Percentiles rank a stretch among this genome's conserved stretches.
Conservation (phyloP, 2,797 vertebrate species). For the Scolopax rusticola region DNA sequence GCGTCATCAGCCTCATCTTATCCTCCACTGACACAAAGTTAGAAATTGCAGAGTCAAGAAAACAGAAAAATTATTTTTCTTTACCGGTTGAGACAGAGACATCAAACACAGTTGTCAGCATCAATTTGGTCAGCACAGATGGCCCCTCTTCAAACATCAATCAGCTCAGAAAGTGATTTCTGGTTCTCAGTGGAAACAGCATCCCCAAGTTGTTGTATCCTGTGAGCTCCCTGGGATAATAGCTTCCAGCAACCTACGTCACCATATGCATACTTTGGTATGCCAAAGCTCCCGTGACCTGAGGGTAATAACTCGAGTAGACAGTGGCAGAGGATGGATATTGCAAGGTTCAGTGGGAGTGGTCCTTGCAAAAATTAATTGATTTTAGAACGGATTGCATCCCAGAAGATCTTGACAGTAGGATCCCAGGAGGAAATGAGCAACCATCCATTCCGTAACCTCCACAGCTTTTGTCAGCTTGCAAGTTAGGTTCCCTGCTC, state of each 20-base stretch:
- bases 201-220: constrained; percentile 24
- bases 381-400: constrained; percentile 71
- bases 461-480: constrained; percentile 67
- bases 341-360: constrained; percentile 68
- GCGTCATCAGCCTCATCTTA: background rate
- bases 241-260: constrained; percentile 54
- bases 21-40: background rate
- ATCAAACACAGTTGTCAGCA: background rate
- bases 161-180: constrained; percentile 60
- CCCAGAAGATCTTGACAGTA: constrained; percentile 69
- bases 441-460: constrained; percentile 70
- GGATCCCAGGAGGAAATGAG: constrained; percentile 63
- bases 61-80: background rate
- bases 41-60: background rate
- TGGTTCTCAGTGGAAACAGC: constrained; percentile 60
- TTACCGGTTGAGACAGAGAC: background rate
- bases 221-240: constrained; percentile 62
- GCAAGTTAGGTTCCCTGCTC: constrained; percentile 56
- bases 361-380: constrained; percentile 75
- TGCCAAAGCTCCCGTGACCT: constrained; percentile 63
- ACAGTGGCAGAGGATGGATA: constrained; percentile 72
- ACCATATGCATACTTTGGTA: background rate
- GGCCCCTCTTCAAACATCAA: constrained; percentile 30
- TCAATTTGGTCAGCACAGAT: constrained; percentile 40
- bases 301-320: constrained; percentile 66